These are phyloP conservation scores for Strix occidentalis DNA, from an alignment of 2,797 vertebrate species.

Conservation along the genomic window DNA sequence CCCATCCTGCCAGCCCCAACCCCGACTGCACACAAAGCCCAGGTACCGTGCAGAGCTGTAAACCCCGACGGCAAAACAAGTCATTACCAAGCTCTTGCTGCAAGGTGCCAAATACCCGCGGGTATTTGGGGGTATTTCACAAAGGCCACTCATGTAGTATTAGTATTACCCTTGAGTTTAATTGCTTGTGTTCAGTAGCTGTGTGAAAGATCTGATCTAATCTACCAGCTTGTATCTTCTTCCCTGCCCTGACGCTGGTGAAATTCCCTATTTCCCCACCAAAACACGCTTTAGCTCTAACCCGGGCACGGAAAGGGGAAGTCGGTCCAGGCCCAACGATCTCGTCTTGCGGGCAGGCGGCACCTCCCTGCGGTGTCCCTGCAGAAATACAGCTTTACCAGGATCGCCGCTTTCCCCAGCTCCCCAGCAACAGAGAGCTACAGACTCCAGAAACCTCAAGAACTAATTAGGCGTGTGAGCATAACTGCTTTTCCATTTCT, in stretches of 20 bases:
- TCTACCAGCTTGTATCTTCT: rapidly evolving
- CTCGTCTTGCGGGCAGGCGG: background rate
- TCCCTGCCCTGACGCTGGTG: background rate
- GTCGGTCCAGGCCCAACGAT: background rate
- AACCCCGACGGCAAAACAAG: background rate
- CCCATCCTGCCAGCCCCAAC: background rate
- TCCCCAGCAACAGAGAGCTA: background rate
- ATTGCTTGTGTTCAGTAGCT: background rate
- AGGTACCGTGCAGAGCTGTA: rapidly evolving
- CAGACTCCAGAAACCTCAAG: rapidly evolving
- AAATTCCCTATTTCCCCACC: rapidly evolving
- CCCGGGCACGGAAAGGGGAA: too few species aligned
- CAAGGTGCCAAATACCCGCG: rapidly evolving
- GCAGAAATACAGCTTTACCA: background rate
- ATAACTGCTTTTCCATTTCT: background rate
- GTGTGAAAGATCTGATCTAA: background rate
- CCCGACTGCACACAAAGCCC: rapidly evolving
- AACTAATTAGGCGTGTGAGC: rapidly evolving
- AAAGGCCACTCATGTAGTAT: background rate
- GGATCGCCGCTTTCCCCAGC: background rate
- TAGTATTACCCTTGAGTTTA: background rate
- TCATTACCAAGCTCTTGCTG: rapidly evolving
- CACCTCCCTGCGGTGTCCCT: background rate
- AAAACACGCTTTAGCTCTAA: background rate
- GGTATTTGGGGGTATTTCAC: too few species aligned